These are phyloP conservation scores for Eptesicus fuscus DNA, from an alignment of 2,113 vertebrate genomes.

Conservation along the genomic window DNA sequence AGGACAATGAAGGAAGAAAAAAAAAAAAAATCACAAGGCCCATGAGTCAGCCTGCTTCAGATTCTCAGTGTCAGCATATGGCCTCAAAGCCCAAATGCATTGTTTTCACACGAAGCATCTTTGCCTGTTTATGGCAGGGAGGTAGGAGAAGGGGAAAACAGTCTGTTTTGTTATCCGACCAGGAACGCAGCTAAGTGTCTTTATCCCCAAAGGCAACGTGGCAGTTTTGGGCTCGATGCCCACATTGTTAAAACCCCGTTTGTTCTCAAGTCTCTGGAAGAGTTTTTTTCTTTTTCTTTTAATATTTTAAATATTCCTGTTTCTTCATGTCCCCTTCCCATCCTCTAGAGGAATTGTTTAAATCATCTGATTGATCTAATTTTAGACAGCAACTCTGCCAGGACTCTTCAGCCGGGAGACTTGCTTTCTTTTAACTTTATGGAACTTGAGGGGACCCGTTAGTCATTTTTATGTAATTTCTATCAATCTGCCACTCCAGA, in stretches of 20 bases:
- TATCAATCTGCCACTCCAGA: not conserved
- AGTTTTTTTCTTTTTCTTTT: slow-evolving; percentile 10
- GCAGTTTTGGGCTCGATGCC: slow-evolving; percentile 55
- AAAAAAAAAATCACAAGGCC: slow-evolving; percentile 54
- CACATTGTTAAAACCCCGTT: slow-evolving; percentile 41
- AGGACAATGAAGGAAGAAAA: not conserved
- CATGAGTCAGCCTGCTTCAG: slow-evolving; percentile 44
- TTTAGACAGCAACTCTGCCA: slow-evolving; percentile 48
- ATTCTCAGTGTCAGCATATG: slow-evolving; percentile 33
- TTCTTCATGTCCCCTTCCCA: slow-evolving; percentile 57
- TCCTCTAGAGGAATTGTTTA: slow-evolving; percentile 57
- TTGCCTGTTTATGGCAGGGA: slow-evolving; percentile 18
- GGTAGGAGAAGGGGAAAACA: slow-evolving; percentile 4
- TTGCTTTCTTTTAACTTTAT: slow-evolving; percentile 28
- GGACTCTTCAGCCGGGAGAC: not conserved
- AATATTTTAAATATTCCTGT: slow-evolving; percentile 52
- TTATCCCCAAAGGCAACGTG: slow-evolving; percentile 24
- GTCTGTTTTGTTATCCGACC: slow-evolving; percentile 12
- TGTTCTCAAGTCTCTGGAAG: slow-evolving; percentile 63
- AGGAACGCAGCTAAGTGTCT: slow-evolving; percentile 55
- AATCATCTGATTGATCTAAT: slow-evolving; percentile 59
- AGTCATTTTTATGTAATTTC: not conserved
- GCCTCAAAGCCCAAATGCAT: not conserved
- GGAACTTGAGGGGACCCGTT: not conserved
- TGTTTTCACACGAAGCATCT: slow-evolving; percentile 31